Percentiles rank a stretch among this genome's conserved stretches.
These are phyloP conservation scores for Diaperis boleti DNA, from an alignment of 2,888 invertebrate species.

Conservation along the genomic window DNA sequence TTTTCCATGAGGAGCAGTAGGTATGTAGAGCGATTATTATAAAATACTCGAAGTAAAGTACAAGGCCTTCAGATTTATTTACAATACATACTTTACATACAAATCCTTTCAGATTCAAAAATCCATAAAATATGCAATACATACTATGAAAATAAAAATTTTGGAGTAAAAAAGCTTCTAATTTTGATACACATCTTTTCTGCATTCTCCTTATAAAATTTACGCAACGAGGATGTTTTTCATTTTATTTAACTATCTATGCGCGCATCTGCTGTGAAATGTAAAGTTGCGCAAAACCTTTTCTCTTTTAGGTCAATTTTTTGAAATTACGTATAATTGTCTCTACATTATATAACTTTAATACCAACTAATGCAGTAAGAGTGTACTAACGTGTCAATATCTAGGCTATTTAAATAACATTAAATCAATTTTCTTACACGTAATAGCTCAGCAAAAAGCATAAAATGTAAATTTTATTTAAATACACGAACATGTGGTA, in stretches of 20 bases:
- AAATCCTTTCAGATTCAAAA: too few species aligned
- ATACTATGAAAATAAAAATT: too few species aligned
- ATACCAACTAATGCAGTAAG: conserved; percentile 3
- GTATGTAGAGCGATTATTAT: too few species aligned
- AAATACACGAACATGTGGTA: conserved; percentile 25
- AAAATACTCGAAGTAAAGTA: too few species aligned
- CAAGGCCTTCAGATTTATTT: too few species aligned
- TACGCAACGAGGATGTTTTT: conserved; percentile 16
- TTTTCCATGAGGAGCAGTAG: too few species aligned
- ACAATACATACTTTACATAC: too few species aligned
- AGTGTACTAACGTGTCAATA: conserved; percentile 18
- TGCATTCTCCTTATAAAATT: too few species aligned
- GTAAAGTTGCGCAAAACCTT: conserved; percentile 10
- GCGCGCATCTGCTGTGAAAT: conserved; percentile 5
- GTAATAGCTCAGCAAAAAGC: conserved; percentile 19
- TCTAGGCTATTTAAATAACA: not conserved
- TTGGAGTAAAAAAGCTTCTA: too few species aligned
- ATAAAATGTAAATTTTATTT: conserved; percentile 40
- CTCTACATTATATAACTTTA: not conserved
- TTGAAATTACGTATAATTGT: conserved; percentile 1
- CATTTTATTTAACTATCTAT: conserved; percentile 12
- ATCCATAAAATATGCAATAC: too few species aligned
- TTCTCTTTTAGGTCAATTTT: conserved; percentile 1
- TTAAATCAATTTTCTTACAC: conserved; percentile 25
- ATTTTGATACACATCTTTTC: too few species aligned